Evolutionary conservation across 2,888 invertebrate species (phyloP).

Genomic region (Phyllotreta cruciferae): DNA sequence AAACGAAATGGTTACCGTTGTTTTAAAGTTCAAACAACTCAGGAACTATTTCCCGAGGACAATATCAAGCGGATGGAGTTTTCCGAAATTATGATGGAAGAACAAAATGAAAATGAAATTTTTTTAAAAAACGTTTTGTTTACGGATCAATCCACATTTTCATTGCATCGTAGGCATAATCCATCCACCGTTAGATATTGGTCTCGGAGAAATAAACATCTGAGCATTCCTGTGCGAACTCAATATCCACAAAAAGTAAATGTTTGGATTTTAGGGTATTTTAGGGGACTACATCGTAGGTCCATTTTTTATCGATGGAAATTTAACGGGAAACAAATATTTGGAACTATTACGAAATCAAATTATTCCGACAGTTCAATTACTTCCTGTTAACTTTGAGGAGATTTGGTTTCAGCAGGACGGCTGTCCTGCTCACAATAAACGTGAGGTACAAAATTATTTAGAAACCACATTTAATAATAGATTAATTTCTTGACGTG

Average conservation of each 20-base stretch:
- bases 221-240: conserved; percentile 9
- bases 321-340: conserved; percentile 27
- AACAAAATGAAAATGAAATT: conserved; percentile 4
- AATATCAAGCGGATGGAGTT: conserved; percentile 1
- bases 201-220: conserved; percentile 19
- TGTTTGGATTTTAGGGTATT: conserved; percentile 24
- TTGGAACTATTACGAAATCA: conserved; percentile 30
- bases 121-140: conserved; percentile 9
- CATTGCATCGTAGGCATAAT: conserved; percentile 15
- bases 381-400: conserved; percentile 13
- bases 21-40: conserved; percentile 6
- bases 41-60: conserved; percentile 7
- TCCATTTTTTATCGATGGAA: conserved; percentile 27
- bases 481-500: conserved; percentile 5
- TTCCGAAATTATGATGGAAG: conserved; percentile 14
- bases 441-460: conserved; percentile 1
- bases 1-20: conserved; percentile 12
- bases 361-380: conserved; percentile 28
- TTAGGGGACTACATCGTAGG: conserved; percentile 20
- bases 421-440: conserved; percentile 19
- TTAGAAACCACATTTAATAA: neutral
- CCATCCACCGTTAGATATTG: conserved; percentile 18
- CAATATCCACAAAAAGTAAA: conserved; percentile 13
- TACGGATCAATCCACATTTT: conserved; percentile 14
- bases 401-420: conserved; percentile 24